phyloP scores from a whole-genome alignment of 1,140 invertebrate genomes.

The Goniozus legneri region DNA sequence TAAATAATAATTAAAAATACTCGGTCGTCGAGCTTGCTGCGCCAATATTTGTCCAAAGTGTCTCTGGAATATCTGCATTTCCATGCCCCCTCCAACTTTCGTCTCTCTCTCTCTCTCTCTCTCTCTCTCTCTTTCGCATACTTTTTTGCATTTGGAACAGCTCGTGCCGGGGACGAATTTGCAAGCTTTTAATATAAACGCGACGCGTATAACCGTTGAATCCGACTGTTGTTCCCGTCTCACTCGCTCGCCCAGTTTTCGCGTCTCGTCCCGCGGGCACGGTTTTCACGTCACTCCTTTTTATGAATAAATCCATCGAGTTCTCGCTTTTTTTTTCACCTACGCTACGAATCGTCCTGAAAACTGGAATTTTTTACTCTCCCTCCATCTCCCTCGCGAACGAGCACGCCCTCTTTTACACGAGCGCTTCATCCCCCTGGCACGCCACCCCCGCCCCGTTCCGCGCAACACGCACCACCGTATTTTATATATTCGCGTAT shows the following conservation, averaged over 20 bases:
- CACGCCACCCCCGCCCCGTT: no score
- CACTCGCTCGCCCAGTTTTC: background rate
- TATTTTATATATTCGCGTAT: background rate
- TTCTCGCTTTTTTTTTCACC: no score
- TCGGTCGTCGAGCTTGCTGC: constrained; percentile 4
- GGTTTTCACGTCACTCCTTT: constrained; percentile 8
- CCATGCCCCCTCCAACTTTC: constrained; percentile 20
- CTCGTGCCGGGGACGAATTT: constrained; percentile 27
- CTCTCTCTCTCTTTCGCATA: constrained; percentile 16
- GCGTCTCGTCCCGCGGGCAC: background rate
- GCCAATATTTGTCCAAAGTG: constrained; percentile 20
- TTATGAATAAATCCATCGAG: constrained; percentile 30
- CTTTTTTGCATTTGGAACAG: constrained; percentile 30
- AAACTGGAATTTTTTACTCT: constrained; percentile 22
- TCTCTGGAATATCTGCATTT: constrained; percentile 21
- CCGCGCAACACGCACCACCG: background rate
- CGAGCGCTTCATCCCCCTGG: no score
- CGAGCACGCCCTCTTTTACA: no score
- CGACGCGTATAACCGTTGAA: constrained; percentile 28
- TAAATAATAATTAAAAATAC: constrained; percentile 43
- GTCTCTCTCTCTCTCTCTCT: background rate
- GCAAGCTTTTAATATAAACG: constrained; percentile 38
- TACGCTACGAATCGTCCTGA: constrained; percentile 24
- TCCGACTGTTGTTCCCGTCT: constrained; percentile 24
- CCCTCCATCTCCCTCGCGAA: constrained; percentile 6